Base-by-base conservation (phyloP, 2,888 invertebrate species). In the Panzeria rudis region DNA sequence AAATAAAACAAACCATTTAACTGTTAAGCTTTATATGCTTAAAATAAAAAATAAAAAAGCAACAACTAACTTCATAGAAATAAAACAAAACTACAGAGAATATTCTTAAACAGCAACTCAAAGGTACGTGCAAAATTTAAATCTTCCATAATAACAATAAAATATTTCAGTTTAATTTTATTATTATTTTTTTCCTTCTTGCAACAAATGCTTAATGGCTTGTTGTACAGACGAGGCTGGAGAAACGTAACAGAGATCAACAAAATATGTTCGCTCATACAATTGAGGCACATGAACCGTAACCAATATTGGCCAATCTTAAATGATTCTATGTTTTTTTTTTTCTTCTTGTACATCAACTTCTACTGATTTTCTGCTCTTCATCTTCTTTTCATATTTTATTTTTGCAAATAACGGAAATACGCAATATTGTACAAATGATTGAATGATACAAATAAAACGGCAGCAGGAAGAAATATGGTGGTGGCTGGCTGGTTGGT, bases 241-340 rank as follows among this genome's bases (percentile, higher is more conserved):
- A n/a, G 0, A 59, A 52, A 62, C 62, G 15, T 66, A 78, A 69
- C 47, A 69, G 47, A 69, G n/a, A 69, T 78, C 29, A 61, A 38
- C 25, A 13, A 61, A 50, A 71, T 9, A 38, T 25, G 41, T 59
- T 15, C 32, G 17, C 15, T 20, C 7, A 23, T n/a, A 25, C n/a
- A 41, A 50, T 83, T 72, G 80, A 79, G 79, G 69, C 88, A 89
- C 90, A 89, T 90, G 91, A 91, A 91, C 91, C 91, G 91, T 90
- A 89, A 89, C 91, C 89, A 89, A 89, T 89, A 89, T 91, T 91
- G 87, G 90, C 91, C 91, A 91, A 91, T 89, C 88, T 78, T 73
- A 62, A 76, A 78, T 81, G 80, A 82, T 85, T 85, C 85, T 82
- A 44, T 59, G 32, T 68, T 75, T 64, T 80, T 29, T 44, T 80